These are phyloP conservation scores for Nemotelus nigrinus DNA, from an alignment of 2,888 invertebrate genomes.

Conservation along the genomic window DNA sequence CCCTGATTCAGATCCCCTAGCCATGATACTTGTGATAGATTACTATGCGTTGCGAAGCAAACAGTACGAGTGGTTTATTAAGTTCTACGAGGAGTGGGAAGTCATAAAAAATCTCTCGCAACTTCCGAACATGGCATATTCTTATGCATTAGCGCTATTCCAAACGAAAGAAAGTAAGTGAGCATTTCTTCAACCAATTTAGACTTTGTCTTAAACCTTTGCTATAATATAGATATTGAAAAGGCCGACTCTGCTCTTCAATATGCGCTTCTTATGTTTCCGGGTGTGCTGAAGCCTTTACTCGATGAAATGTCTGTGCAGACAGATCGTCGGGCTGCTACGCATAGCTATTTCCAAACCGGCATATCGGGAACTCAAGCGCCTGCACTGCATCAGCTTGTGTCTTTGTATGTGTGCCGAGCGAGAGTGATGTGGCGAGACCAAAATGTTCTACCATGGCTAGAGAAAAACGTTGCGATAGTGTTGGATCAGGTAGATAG, in stretches of 20 bases:
- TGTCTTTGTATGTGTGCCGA: slow-evolving; percentile 78
- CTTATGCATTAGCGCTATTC: slow-evolving; percentile 79
- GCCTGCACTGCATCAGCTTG: slow-evolving; percentile 74
- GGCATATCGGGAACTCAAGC: slow-evolving; percentile 67
- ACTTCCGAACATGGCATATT: slow-evolving; percentile 89
- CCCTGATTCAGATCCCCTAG: slow-evolving; percentile 79
- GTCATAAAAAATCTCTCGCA: slow-evolving; percentile 75
- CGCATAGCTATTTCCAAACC: slow-evolving; percentile 65
- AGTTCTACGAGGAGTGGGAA: slow-evolving; percentile 71
- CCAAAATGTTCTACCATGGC: slow-evolving; percentile 76
- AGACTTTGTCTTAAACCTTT: neutral
- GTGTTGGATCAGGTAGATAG: slow-evolving; percentile 73
- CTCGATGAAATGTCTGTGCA: slow-evolving; percentile 81
- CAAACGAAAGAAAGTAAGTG: slow-evolving; percentile 65
- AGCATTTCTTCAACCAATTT: slow-evolving; percentile 1
- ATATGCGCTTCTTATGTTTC: slow-evolving; percentile 83
- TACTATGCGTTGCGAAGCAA: slow-evolving; percentile 81
- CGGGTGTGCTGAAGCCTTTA: slow-evolving; percentile 76
- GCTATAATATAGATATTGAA: slow-evolving; percentile 57
- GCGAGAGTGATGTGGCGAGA: slow-evolving; percentile 84
- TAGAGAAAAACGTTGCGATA: slow-evolving; percentile 76
- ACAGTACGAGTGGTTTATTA: slow-evolving; percentile 77
- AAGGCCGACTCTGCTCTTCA: slow-evolving; percentile 75
- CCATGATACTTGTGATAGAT: slow-evolving; percentile 80
- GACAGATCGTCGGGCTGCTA: slow-evolving; percentile 72